phyloP scores from a whole-genome alignment of 2,797 vertebrate species.

The Acipenser transmontanus region DNA sequence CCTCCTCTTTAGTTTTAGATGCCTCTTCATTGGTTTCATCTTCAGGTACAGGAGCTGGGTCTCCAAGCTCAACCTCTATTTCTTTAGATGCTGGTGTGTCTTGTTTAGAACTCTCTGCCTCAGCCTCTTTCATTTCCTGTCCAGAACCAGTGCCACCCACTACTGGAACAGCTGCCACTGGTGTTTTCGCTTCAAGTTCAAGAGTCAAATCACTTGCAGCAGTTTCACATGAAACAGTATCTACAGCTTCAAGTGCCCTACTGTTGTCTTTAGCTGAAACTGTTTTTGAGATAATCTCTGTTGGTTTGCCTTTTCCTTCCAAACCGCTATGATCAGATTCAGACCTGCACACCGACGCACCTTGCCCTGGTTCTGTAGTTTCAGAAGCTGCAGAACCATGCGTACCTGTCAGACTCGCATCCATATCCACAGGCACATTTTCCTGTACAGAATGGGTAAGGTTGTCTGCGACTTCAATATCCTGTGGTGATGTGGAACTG shows the following conservation, averaged over 20 bases:
- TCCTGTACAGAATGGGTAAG: not conserved
- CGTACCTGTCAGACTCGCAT: not conserved
- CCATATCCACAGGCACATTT: not conserved
- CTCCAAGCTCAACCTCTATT: no score
- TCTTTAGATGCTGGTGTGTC: no score
- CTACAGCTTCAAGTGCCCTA: slow-evolving; percentile 34
- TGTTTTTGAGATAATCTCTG: slow-evolving; percentile 9
- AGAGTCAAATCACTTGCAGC: slow-evolving; percentile 56
- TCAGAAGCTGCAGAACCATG: slow-evolving; percentile 13
- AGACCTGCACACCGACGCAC: no score
- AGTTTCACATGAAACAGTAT: not conserved
- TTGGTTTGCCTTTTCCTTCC: not conserved
- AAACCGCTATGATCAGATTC: not conserved
- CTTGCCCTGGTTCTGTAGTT: slow-evolving; percentile 16
- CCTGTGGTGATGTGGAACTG: slow-evolving; percentile 23
- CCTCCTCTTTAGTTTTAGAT: no score
- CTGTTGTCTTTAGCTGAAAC: slow-evolving; percentile 30
- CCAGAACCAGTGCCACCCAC: no score
- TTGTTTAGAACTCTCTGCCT: no score
- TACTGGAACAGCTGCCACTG: no score
- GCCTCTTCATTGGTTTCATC: no score
- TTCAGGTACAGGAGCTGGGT: no score
- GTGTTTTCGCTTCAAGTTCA: slow-evolving; percentile 32
- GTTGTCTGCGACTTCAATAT: slow-evolving; percentile 18
- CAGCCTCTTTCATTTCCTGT: no score